Conservation (phyloP, 2,113 vertebrate species). For the Lepus europaeus region DNA sequence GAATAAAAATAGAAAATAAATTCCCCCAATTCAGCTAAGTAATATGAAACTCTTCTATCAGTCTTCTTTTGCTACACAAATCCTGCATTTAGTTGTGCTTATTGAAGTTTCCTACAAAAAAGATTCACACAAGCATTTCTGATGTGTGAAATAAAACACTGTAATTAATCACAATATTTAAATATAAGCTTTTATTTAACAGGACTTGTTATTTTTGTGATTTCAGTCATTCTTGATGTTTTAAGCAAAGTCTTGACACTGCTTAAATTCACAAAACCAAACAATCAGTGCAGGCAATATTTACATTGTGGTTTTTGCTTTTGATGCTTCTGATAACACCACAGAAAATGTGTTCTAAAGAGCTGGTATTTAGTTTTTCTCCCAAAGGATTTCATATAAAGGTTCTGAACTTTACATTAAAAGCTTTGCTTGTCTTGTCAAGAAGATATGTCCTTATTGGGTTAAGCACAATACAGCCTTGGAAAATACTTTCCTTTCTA, state of each 20-base stretch:
- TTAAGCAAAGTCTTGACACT: not conserved
- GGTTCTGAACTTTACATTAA: conserved; percentile 62
- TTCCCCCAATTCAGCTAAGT: accelerated
- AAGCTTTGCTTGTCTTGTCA: conserved; percentile 52
- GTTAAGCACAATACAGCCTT: not conserved
- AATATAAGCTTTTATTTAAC: not conserved
- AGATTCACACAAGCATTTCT: not conserved
- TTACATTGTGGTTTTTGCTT: not conserved
- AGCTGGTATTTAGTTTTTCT: conserved; percentile 16
- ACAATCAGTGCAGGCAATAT: not conserved
- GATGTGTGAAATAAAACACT: not conserved
- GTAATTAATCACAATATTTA: not conserved
- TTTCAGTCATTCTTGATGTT: not conserved
- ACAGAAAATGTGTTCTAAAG: conserved; percentile 39
- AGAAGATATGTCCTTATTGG: not conserved
- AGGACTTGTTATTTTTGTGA: not conserved
- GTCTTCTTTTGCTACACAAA: conserved; percentile 7
- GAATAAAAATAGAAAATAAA: not conserved
- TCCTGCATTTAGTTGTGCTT: not conserved
- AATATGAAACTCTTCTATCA: not conserved
- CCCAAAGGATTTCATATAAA: conserved; percentile 18
- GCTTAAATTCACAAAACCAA: not conserved
- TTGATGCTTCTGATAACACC: not conserved
- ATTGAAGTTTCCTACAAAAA: not conserved
- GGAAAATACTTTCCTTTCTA: not conserved